These are phyloP conservation scores for Elysia crispata DNA, from an alignment of 2,888 invertebrate species.

Conservation along the genomic window DNA sequence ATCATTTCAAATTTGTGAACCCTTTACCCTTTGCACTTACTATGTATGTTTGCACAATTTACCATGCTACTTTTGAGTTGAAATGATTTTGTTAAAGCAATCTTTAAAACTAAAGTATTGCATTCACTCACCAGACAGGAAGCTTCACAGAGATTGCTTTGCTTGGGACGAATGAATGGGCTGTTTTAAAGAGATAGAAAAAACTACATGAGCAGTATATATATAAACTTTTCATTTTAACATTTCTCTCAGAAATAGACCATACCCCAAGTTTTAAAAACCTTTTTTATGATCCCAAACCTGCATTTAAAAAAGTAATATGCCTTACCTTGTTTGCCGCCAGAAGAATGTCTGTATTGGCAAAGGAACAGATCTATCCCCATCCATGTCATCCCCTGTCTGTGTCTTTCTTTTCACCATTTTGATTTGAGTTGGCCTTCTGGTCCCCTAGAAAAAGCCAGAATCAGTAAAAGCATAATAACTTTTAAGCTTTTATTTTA, in stretches of 20 bases:
- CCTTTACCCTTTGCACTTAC: no score
- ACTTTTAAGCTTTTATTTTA: no score
- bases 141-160: slow-evolving; percentile 97
- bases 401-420: slow-evolving; percentile 69
- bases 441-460: not conserved
- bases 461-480: not conserved
- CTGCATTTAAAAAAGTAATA: no score
- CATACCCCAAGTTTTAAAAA: no score
- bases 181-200: slow-evolving; percentile 80
- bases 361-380: slow-evolving; percentile 84
- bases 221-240: not conserved
- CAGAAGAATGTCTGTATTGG: slow-evolving; percentile 98
- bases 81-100: not conserved
- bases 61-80: no score
- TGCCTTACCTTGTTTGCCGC: slow-evolving; percentile 89
- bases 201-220: not conserved
- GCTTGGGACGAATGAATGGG: slow-evolving; percentile 95
- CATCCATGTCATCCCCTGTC: slow-evolving; percentile 67
- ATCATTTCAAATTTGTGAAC: not conserved
- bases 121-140: slow-evolving; percentile 92
- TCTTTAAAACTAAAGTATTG: not conserved
- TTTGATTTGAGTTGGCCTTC: not conserved
- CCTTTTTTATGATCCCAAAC: no score
- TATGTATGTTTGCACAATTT: no score
- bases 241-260: not conserved